phyloP scores from a whole-genome alignment of 2,888 invertebrate species.

The Campoletis raptor region DNA sequence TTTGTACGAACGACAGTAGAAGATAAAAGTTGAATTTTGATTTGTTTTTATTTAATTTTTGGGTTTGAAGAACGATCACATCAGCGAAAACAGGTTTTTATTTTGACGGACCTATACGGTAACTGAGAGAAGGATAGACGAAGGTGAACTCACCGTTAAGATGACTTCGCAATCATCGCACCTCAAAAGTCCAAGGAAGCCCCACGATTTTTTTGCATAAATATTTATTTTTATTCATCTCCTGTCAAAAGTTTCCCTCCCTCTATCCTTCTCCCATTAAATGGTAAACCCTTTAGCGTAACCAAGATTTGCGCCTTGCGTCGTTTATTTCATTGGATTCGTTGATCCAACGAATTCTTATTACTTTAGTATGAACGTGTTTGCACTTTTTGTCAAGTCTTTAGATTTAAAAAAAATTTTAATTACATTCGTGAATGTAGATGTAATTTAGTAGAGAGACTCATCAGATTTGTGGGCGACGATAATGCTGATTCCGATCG shows the following conservation, averaged over 20 bases:
- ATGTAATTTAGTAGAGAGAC: background rate
- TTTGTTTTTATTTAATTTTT: slow-evolving; percentile 24
- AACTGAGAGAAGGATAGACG: slow-evolving; percentile 85
- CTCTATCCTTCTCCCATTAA: slow-evolving; percentile 84
- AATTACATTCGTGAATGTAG: slow-evolving; percentile 45
- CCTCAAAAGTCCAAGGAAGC: slow-evolving; percentile 75
- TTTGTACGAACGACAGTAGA: slow-evolving; percentile 37
- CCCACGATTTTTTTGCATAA: slow-evolving; percentile 72
- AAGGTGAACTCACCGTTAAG: slow-evolving; percentile 83
- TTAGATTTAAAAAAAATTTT: slow-evolving; percentile 1
- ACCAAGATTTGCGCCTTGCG: slow-evolving; percentile 23
- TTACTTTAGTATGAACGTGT: slow-evolving; percentile 75
- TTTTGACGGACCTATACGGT: slow-evolving; percentile 70
- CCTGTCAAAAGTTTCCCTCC: slow-evolving; percentile 76
- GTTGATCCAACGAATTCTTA: slow-evolving; percentile 43
- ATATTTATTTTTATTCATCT: slow-evolving; percentile 43
- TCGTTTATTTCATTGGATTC: slow-evolving; percentile 39
- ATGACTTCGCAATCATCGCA: slow-evolving; percentile 74
- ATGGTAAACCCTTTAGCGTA: slow-evolving; percentile 56
- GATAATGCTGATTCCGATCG: slow-evolving; percentile 4
- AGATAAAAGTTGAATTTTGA: slow-evolving; percentile 23
- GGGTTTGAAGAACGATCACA: slow-evolving; percentile 57
- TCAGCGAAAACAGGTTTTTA: slow-evolving; percentile 60
- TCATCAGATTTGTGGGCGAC: background rate
- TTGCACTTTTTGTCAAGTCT: slow-evolving; percentile 45